phyloP scores from a whole-genome alignment of 92 coral and sea anemone genomes.

The Phenganax stokvisi region DNA sequence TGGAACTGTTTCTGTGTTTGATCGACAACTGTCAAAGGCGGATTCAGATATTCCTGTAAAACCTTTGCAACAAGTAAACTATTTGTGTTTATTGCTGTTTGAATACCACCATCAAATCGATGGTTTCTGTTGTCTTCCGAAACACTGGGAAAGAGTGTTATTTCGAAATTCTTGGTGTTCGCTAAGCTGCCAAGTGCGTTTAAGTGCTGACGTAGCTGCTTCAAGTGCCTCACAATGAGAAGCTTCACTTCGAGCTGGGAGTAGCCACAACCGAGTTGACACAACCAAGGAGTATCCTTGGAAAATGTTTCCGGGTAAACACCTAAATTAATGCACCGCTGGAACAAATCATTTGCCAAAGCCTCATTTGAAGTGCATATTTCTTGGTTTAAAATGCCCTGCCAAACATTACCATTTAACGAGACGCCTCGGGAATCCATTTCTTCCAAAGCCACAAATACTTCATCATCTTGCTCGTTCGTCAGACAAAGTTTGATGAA shows the following conservation, averaged over 20 bases:
- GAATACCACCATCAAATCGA: background rate
- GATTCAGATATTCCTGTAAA: constrained; percentile 14
- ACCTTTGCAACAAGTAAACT: background rate
- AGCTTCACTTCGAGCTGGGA: constrained; percentile 4
- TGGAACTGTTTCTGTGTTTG: constrained; percentile 26
- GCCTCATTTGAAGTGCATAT: background rate
- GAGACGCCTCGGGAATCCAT: background rate
- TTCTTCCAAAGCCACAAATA: background rate
- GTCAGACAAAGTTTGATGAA: constrained; percentile 22
- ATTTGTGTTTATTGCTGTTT: background rate
- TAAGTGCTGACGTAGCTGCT: constrained; percentile 8
- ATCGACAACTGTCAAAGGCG: constrained; percentile 1
- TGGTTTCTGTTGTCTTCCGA: background rate
- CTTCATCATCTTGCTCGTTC: background rate
- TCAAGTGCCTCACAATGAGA: constrained; percentile 6
- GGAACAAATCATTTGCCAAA: background rate
- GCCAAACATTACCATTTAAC: constrained; percentile 18
- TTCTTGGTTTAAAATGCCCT: background rate
- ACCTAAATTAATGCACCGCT: background rate
- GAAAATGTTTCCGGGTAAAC: constrained; percentile 7
- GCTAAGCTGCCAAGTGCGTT: background rate
- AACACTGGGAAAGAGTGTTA: constrained; percentile 20
- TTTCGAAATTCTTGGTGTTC: constrained; percentile 2
- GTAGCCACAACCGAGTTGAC: constrained; percentile 27
- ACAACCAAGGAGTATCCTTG: constrained; percentile 21